These are phyloP conservation scores for Cephus rjabovi DNA, from an alignment of 2,888 invertebrate genomes.

Conservation along the genomic window DNA sequence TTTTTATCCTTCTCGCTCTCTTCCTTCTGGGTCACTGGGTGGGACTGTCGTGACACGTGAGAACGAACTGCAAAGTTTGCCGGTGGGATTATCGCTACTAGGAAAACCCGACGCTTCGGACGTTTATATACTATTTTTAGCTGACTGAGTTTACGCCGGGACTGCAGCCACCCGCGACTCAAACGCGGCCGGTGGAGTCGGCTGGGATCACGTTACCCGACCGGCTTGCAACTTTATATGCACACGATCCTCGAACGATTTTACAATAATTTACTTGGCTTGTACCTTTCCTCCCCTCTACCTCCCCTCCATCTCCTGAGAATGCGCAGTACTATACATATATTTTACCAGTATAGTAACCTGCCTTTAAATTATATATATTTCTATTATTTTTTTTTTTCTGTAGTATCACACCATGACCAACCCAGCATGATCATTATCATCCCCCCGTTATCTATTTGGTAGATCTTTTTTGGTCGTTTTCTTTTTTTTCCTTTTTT, in stretches of 20 bases:
- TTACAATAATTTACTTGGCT: neutral
- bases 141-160: neutral
- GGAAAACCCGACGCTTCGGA: neutral
- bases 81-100: neutral
- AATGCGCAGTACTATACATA: too few relatives aligned
- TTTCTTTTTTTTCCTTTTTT: too few relatives aligned
- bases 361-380: too few relatives aligned
- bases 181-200: neutral
- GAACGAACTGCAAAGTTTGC: neutral
- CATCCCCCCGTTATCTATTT: neutral
- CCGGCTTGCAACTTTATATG: neutral
- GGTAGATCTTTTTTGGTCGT: neutral
- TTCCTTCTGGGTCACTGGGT: neutral
- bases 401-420: too few relatives aligned
- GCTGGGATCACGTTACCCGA: neutral
- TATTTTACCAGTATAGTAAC: too few relatives aligned
- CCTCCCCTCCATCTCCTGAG: too few relatives aligned
- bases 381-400: too few relatives aligned
- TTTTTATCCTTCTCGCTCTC: neutral
- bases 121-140: neutral
- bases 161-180: slow-evolving; percentile 1
- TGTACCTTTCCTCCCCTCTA: too few relatives aligned
- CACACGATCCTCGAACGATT: neutral
- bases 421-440: neutral
- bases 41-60: neutral